Percentiles rank a stretch among this genome's conserved stretches.
Conservation (phyloP, 1,140 invertebrate genomes). For the Drosophila elegans region DNA sequence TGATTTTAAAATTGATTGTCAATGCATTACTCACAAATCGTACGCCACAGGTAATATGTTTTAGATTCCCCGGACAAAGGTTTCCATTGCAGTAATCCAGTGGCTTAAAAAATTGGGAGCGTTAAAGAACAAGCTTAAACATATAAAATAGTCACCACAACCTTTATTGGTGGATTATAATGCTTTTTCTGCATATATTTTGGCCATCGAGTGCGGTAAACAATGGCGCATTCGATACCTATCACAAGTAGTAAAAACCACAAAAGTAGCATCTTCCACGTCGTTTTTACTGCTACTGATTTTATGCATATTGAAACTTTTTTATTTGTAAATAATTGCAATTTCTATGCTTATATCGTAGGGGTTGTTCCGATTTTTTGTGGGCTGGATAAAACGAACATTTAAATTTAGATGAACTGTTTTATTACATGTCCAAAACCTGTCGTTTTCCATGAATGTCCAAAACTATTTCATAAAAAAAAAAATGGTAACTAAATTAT, state of each 20-base stretch:
- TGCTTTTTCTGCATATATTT: not conserved
- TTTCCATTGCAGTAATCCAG: constrained; percentile 14
- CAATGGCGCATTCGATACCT: not conserved
- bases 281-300: not conserved
- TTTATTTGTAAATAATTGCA: not conserved
- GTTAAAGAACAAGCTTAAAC: not conserved
- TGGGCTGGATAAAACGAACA: no score
- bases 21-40: constrained; percentile 24
- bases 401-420: no score
- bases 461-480: no score
- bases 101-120: not conserved
- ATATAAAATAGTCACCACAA: no score
- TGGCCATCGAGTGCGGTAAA: constrained; percentile 6
- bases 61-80: not conserved
- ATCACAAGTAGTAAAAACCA: not conserved
- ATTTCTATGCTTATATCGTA: not conserved
- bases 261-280: not conserved
- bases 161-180: not conserved
- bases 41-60: constrained; percentile 1
- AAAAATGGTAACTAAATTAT: no score
- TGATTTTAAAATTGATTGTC: no score
- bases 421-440: not conserved
- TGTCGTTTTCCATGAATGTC: no score
- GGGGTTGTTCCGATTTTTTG: not conserved
- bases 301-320: no score